These are phyloP conservation scores for Tolypeutes matacus DNA, from an alignment of 2,797 vertebrate genomes.

Conservation along the genomic window DNA sequence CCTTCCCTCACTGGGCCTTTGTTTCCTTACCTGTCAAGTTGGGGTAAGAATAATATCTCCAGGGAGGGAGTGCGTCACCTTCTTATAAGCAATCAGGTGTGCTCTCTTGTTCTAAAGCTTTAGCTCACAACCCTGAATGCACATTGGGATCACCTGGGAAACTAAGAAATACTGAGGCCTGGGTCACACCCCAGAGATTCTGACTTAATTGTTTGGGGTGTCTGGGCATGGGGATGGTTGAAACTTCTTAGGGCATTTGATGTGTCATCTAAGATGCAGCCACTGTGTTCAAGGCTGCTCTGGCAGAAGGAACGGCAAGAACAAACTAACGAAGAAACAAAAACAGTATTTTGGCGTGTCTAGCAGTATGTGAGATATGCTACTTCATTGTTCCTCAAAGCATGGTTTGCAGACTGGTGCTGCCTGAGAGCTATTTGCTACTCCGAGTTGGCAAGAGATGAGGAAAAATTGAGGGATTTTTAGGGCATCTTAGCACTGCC, in stretches of 20 bases:
- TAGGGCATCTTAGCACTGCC: background rate
- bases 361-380: background rate
- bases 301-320: background rate
- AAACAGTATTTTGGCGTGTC: background rate
- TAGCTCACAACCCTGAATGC: no score
- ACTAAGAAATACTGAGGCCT: background rate
- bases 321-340: background rate
- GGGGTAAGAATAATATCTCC: background rate
- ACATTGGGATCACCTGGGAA: no score
- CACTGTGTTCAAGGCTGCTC: background rate
- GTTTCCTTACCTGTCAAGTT: background rate
- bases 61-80: rapidly evolving
- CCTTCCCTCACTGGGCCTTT: background rate
- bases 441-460: no score
- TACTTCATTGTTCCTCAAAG: background rate
- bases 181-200: background rate
- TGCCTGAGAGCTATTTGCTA: background rate
- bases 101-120: background rate
- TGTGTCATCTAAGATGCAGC: background rate
- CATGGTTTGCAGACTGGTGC: background rate
- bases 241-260: background rate
- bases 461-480: background rate
- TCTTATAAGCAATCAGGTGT: rapidly evolving
- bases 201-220: background rate
- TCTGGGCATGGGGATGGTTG: background rate